Conservation (phyloP, 2,888 invertebrate genomes). For the Ophion ventricosus region DNA sequence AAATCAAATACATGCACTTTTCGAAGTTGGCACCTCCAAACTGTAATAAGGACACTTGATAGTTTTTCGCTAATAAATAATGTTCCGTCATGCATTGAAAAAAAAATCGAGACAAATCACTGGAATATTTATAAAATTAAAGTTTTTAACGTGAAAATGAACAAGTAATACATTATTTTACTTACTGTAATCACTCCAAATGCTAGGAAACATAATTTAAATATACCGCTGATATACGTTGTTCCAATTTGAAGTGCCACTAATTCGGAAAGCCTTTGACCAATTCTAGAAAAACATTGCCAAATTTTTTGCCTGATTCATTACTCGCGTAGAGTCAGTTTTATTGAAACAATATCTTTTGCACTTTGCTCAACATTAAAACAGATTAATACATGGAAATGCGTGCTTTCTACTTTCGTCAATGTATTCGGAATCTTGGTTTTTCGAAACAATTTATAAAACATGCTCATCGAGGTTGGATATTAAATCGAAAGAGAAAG, state of each 20-base stretch:
- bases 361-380: too few relatives aligned
- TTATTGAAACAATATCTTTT: background rate
- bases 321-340: background rate
- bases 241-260: constrained; percentile 67
- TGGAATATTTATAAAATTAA: background rate
- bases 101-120: background rate
- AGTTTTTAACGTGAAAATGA: background rate
- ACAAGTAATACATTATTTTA: background rate
- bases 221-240: constrained; percentile 70
- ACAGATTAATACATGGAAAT: too few relatives aligned
- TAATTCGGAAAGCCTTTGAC: constrained; percentile 64
- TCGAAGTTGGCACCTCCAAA: constrained; percentile 30
- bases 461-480: too few relatives aligned
- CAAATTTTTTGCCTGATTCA: background rate
- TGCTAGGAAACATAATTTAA: constrained; percentile 73
- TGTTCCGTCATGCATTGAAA: too few relatives aligned
- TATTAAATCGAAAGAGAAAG: too few relatives aligned
- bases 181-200: constrained; percentile 70
- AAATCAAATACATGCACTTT: constrained; percentile 51
- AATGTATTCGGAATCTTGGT: too few relatives aligned
- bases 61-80: background rate
- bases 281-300: constrained; percentile 39
- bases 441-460: too few relatives aligned
- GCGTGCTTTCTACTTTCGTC: too few relatives aligned
- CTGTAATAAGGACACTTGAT: constrained; percentile 13